A percentile compares a stretch with the other conserved stretches of the same genome.
These are phyloP conservation scores for Metalampra italica DNA, from an alignment of 2,888 invertebrate species.

Conservation along the genomic window DNA sequence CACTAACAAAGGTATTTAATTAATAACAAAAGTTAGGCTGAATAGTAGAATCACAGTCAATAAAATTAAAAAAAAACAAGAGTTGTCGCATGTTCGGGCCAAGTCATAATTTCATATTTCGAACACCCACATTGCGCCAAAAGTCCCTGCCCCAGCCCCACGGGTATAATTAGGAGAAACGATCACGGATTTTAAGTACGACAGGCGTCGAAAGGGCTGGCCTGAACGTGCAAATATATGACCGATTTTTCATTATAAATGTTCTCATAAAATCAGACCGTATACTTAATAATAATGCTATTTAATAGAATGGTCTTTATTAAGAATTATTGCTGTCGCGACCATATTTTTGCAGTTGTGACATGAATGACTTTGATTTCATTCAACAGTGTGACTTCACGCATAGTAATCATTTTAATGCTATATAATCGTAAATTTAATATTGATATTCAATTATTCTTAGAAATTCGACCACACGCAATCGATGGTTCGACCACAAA, in stretches of 20 bases:
- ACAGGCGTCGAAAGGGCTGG: conserved; percentile 74
- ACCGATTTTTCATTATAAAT: conserved; percentile 65
- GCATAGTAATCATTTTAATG: conserved; percentile 60
- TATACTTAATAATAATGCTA: conserved; percentile 46
- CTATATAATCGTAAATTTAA: conserved; percentile 55
- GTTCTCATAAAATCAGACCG: conserved; percentile 57
- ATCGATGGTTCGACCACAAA: conserved; percentile 52
- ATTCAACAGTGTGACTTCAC: conserved; percentile 42
- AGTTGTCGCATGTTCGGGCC: conserved; percentile 68
- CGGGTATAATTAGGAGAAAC: conserved; percentile 73
- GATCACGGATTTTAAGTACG: conserved; percentile 66
- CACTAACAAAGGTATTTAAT: too few relatives aligned
- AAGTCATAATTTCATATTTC: conserved; percentile 69
- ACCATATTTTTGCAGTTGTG: conserved; percentile 44
- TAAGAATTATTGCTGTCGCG: conserved; percentile 49
- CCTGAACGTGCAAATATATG: conserved; percentile 63
- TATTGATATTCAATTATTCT: conserved; percentile 74
- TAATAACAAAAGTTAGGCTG: too few relatives aligned
- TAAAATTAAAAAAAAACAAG: conserved; percentile 29
- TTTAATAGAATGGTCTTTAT: conserved; percentile 57
- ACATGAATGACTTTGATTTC: conserved; percentile 57
- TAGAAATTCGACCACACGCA: conserved; percentile 75
- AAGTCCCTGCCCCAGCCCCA: conserved; percentile 53
- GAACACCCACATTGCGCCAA: conserved; percentile 72
- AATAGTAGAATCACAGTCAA: neutral